Conservation (phyloP, 2,113 vertebrate species). For the Chroicocephalus ridibundus region DNA sequence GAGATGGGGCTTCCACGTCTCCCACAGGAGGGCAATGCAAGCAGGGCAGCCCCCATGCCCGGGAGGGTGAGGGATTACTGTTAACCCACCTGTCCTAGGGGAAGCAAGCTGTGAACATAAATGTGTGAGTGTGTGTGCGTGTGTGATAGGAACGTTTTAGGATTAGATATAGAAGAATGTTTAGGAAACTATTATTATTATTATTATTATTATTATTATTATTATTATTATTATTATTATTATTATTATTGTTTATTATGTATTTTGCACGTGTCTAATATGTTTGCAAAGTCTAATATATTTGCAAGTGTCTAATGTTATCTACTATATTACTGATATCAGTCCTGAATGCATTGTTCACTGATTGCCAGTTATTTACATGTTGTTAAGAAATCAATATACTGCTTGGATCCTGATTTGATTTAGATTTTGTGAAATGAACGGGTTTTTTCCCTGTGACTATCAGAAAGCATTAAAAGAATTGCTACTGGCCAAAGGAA, state of each 20-base stretch:
- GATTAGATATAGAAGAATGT: not conserved
- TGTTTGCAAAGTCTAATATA: not conserved
- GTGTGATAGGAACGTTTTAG: not conserved
- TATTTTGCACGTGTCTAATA: not conserved
- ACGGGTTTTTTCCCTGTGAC: not conserved
- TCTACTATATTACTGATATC: not conserved
- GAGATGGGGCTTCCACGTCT: not conserved
- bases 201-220: too few species aligned
- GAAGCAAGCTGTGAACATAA: not conserved
- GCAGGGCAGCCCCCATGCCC: not conserved
- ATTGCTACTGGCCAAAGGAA: not conserved
- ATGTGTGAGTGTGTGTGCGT: rapidly evolving
- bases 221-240: too few species aligned
- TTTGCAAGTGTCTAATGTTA: not conserved
- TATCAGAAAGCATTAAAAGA: not conserved
- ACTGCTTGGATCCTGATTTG: not conserved
- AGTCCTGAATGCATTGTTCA: not conserved
- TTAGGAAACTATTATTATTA: not conserved
- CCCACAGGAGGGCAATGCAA: not conserved
- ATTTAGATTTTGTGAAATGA: not conserved
- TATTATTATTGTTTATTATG: not conserved
- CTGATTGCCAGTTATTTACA: not conserved
- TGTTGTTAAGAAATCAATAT: not conserved
- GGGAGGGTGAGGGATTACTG: not conserved
- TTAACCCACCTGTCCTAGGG: not conserved